These are phyloP conservation scores for Acropternis orthonyx DNA, from an alignment of 2,797 vertebrate species.

Conservation along the genomic window DNA sequence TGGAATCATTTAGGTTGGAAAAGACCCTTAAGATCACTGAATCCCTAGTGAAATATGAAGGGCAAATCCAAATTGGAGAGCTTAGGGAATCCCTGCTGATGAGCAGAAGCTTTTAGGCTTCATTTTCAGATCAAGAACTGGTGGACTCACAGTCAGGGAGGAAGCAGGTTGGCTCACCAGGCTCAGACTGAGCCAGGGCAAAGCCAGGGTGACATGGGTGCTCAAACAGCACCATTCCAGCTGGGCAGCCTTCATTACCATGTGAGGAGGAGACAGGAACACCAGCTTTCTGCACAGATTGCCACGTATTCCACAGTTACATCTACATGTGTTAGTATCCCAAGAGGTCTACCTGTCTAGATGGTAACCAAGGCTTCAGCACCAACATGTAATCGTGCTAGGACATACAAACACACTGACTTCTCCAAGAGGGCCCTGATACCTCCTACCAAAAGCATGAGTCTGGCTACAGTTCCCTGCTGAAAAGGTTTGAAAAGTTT, in stretches of 20 bases:
- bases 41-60: neutral
- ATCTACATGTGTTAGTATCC: neutral
- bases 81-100: neutral
- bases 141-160: neutral
- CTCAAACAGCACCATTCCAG: neutral
- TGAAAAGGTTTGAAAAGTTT: neutral
- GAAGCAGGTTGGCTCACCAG: neutral
- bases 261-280: neutral
- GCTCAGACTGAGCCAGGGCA: neutral
- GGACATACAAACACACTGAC: neutral
- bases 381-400: neutral
- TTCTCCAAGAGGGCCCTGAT: neutral
- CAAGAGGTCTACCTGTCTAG: neutral
- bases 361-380: neutral
- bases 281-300: neutral
- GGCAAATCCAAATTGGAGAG: neutral
- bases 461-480: neutral
- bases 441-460: neutral
- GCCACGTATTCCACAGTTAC: neutral
- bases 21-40: neutral
- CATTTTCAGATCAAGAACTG: neutral
- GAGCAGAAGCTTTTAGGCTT: neutral
- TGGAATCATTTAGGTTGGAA: neutral
- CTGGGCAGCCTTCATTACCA: neutral
- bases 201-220: neutral